These are phyloP conservation scores for Syngnathus rostellatus DNA, from an alignment of 2,797 vertebrate genomes.

Conservation along the genomic window DNA sequence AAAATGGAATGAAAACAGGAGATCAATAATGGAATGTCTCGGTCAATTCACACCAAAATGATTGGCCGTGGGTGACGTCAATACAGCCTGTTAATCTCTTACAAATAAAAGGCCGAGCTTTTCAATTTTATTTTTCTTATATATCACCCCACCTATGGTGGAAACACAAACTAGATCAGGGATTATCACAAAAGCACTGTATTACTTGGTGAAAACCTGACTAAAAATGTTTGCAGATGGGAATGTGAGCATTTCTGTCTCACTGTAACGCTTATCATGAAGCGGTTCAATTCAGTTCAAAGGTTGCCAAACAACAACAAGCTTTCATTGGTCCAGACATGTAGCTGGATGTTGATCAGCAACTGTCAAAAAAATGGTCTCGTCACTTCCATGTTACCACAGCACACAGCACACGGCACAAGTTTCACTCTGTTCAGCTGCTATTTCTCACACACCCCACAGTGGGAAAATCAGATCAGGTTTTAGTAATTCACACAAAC, in stretches of 20 bases:
- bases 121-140: slow-evolving; percentile 14
- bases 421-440: background rate
- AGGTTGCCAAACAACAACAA: background rate
- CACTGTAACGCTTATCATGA: background rate
- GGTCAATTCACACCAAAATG: slow-evolving; percentile 41
- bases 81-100: slow-evolving; percentile 39
- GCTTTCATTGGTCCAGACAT: background rate
- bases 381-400: background rate
- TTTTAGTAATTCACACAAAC: background rate
- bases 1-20: slow-evolving; percentile 39
- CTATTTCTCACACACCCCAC: background rate
- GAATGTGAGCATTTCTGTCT: background rate
- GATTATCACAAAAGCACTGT: background rate
- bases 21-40: slow-evolving; percentile 61
- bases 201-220: background rate
- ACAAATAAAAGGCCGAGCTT: slow-evolving; percentile 14
- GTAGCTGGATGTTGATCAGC: background rate
- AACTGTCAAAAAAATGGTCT: background rate
- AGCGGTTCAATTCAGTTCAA: background rate
- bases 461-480: background rate
- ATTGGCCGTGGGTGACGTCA: slow-evolving; percentile 32
- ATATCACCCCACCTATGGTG: too few species aligned
- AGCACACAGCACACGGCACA: background rate
- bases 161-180: background rate
- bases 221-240: background rate